Conservation (phyloP, 2,797 vertebrate species). For the Meriones psammophilus region DNA sequence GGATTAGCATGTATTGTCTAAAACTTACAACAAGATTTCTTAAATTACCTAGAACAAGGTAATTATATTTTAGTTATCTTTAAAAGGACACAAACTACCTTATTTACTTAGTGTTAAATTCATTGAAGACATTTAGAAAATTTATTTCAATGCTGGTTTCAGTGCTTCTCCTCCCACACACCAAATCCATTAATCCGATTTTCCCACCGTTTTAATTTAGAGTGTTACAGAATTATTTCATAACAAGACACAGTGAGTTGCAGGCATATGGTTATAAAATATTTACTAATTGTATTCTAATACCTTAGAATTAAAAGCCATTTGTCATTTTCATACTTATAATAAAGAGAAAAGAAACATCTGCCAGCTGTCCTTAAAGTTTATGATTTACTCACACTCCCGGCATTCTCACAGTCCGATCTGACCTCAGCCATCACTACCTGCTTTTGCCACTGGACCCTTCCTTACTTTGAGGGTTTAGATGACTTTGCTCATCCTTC, state of each 20-base stretch:
- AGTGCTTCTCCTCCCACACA: neutral
- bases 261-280: neutral
- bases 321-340: slow-evolving; percentile 18
- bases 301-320: neutral
- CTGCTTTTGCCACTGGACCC: neutral
- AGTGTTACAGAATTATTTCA: slow-evolving; percentile 53
- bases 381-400: neutral
- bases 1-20: neutral
- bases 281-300: slow-evolving; percentile 37
- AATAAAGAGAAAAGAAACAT: slow-evolving; percentile 8
- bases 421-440: neutral
- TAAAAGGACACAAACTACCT: neutral
- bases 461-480: neutral
- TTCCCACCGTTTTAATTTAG: slow-evolving; percentile 39
- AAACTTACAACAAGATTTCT: slow-evolving; percentile 26
- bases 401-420: neutral
- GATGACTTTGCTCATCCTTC: neutral
- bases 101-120: slow-evolving; percentile 39
- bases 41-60: neutral
- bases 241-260: neutral
- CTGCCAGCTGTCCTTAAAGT: neutral
- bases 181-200: neutral
- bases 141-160: slow-evolving; percentile 25
- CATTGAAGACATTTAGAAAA: slow-evolving; percentile 5
- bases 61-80: slow-evolving; percentile 41